phyloP scores from a whole-genome alignment of 2,888 invertebrate species.

The Palloptera scutellata region DNA sequence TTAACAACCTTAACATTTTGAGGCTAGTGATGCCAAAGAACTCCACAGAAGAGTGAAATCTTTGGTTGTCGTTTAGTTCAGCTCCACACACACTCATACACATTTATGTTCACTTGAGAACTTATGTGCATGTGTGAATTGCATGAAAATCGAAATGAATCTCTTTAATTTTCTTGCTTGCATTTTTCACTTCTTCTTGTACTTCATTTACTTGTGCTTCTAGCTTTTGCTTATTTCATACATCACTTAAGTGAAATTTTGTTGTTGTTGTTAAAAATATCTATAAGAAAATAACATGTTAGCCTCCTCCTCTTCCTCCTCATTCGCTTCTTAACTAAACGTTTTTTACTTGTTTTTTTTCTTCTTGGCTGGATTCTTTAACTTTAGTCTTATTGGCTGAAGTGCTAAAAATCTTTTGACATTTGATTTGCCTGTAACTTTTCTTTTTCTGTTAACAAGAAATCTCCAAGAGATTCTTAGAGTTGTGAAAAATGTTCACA shows the following conservation, averaged over 20 bases:
- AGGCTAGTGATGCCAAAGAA: too few relatives aligned
- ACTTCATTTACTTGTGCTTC: background rate
- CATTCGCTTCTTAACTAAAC: background rate
- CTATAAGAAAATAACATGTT: background rate
- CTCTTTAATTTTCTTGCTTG: background rate
- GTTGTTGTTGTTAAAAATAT: too few relatives aligned
- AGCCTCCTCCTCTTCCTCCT: background rate
- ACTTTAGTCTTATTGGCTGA: background rate
- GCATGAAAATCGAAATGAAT: background rate
- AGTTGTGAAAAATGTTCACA: too few relatives aligned
- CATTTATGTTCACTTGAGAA: too few relatives aligned
- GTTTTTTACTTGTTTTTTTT: too few relatives aligned
- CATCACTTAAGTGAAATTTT: background rate
- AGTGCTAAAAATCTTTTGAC: background rate
- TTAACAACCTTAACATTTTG: too few relatives aligned
- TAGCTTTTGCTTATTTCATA: slow-evolving; percentile 1
- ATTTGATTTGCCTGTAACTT: background rate
- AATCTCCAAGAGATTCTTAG: background rate
- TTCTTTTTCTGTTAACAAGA: too few relatives aligned
- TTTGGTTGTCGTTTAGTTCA: too few relatives aligned
- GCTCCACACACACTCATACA: too few relatives aligned
- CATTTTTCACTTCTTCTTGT: slow-evolving; percentile 2
- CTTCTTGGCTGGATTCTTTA: too few relatives aligned
- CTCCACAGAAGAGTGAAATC: too few relatives aligned
- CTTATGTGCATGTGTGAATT: background rate